These are phyloP conservation scores for Hemistola chrysoprasaria DNA, from an alignment of 2,888 invertebrate species.

Conservation along the genomic window DNA sequence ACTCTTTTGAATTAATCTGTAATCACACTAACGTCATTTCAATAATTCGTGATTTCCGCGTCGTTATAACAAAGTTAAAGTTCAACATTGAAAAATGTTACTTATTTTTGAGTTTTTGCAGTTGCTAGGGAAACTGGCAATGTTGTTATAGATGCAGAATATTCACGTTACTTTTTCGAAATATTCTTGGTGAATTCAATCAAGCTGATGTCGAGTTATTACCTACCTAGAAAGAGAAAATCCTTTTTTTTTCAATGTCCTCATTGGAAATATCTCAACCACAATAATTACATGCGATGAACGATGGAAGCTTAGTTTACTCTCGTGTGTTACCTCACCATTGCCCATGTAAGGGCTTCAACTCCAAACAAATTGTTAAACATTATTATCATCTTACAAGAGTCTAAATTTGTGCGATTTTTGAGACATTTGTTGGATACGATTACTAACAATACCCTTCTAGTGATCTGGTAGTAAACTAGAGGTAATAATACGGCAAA, in stretches of 20 bases:
- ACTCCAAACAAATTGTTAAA: constrained; percentile 31
- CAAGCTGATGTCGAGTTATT: too few relatives aligned
- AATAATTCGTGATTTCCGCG: constrained; percentile 56
- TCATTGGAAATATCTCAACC: too few relatives aligned
- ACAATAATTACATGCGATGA: too few relatives aligned
- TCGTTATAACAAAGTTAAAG: constrained; percentile 35
- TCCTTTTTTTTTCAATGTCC: too few relatives aligned
- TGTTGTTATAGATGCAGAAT: too few relatives aligned
- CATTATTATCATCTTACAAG: constrained; percentile 35
- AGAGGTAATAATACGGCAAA: too few relatives aligned
- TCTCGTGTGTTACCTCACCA: background rate
- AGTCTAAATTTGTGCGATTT: constrained; percentile 37
- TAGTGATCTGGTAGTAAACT: too few relatives aligned
- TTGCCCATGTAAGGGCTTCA: background rate
- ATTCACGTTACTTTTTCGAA: too few relatives aligned
- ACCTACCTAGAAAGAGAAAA: too few relatives aligned
- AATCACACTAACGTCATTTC: constrained; percentile 49
- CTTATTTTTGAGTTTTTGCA: background rate
- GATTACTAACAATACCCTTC: too few relatives aligned
- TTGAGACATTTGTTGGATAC: constrained; percentile 5
- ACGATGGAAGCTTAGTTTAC: too few relatives aligned
- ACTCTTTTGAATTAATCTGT: constrained; percentile 52
- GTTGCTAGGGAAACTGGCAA: constrained; percentile 3
- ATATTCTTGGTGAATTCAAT: too few relatives aligned
- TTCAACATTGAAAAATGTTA: constrained; percentile 13